Evolutionary conservation across 2,797 vertebrate species (phyloP).

Genomic region (Argentina silus): DNA sequence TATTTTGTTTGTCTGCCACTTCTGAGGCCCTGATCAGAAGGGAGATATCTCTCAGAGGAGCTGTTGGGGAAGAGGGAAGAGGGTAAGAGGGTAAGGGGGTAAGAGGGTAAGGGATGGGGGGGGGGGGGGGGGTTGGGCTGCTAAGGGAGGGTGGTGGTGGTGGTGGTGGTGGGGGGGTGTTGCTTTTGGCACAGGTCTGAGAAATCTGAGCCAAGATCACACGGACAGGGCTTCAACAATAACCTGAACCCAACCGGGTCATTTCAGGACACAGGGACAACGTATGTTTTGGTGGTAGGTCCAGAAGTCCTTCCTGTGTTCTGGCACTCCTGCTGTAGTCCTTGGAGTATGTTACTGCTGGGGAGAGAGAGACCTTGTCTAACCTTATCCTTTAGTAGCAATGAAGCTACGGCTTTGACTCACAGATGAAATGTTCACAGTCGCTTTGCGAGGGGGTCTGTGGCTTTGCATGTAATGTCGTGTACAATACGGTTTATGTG

Average conservation of each 20-base stretch:
- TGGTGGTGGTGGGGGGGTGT: conserved; percentile 34
- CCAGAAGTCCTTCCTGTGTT: too few relatives aligned
- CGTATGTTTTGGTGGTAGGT: conserved; percentile 43
- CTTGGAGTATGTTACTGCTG: too few relatives aligned
- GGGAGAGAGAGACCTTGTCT: too few relatives aligned
- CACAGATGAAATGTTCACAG: too few relatives aligned
- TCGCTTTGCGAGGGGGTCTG: too few relatives aligned
- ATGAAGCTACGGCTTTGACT: too few relatives aligned
- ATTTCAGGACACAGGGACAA: conserved; percentile 54
- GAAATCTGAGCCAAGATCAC: conserved; percentile 58
- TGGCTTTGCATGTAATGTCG: too few relatives aligned
- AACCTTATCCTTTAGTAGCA: too few relatives aligned
- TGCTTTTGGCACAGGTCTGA: conserved; percentile 55
- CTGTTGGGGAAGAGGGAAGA: not conserved
- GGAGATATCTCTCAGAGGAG: not conserved
- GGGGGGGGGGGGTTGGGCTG: conserved; percentile 9
- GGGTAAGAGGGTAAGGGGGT: not conserved
- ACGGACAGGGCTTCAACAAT: conserved; percentile 52
- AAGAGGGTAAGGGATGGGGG: conserved; percentile 16
- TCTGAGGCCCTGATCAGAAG: conserved; percentile 6
- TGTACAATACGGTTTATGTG: too few relatives aligned
- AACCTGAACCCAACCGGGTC: conserved; percentile 56
- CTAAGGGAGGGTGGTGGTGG: conserved; percentile 10
- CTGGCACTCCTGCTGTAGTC: too few relatives aligned
- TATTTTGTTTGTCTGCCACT: conserved; percentile 4